Base-by-base conservation (phyloP, 2,888 invertebrate genomes). In the Drosophila kambysellisi region DNA sequence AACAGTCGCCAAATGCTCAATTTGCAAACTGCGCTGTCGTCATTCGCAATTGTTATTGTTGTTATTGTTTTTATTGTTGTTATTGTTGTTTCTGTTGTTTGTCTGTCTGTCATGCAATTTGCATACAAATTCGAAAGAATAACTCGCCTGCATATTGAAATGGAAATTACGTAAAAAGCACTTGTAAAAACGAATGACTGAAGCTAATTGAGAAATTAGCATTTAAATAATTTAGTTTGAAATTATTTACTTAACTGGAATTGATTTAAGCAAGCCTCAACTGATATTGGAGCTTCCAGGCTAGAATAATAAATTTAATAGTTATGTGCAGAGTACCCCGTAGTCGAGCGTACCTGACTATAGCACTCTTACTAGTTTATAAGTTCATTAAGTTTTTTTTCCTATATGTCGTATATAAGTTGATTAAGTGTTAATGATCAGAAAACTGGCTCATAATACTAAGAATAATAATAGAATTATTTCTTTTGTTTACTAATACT, bases 31-130 rank as follows among this genome's bases (percentile, higher is more conserved):
- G 72, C 66, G 54, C 43, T 58, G 58, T 51, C 58, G 52, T 30
- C 35, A 54, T 12, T 46, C 20, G 48, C 30, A 3, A 37, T 20
- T 56, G 29, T n/a, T 54, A 3, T 37, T 54, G 5, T 37, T 29
- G 9, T 54, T n/a, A 5, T 25, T 25, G 20, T 25, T 25, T 0
- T 25, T n/a, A n/a, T 4, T 41, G 8, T 41, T 46, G 20, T 46
- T 25, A 2, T 25, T 46, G 20, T 7, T 50, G 1, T 30, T 17
- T 51, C n/a, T 29, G n/a, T n/a, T n/a, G 29, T 25, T 15, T 15
- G 29, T 51, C 30, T 17, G 57, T 41, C n/a, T 41, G 12, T 56
- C 61, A 37, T 61, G 52, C 53, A 69, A 83, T 83, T 83, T 75
- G 70, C 74, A 72, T 75, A 80, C 52, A 65, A 43, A 65, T 32